phyloP scores from a whole-genome alignment of 64 coral and sea anemone genomes.

The Porites australiensis region DNA sequence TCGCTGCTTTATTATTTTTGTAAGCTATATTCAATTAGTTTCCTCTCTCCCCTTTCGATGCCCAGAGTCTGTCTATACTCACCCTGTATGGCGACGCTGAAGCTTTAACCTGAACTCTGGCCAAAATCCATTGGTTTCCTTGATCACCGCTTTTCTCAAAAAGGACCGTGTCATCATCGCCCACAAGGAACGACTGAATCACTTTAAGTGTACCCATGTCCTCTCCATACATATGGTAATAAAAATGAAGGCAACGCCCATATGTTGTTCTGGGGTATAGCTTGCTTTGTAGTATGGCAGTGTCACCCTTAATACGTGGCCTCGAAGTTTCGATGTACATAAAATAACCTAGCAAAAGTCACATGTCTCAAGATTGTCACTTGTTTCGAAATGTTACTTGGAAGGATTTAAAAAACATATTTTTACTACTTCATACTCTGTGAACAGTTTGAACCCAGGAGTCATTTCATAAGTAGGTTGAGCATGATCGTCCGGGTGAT shows the following conservation, averaged over 20 bases:
- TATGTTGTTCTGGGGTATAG: neutral
- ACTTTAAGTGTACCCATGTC: slow-evolving; percentile 55
- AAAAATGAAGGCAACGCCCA: slow-evolving; percentile 79
- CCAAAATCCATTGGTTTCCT: slow-evolving; percentile 65
- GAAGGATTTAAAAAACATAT: too few relatives aligned
- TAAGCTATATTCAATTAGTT: too few relatives aligned
- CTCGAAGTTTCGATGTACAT: slow-evolving; percentile 83
- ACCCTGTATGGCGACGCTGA: neutral
- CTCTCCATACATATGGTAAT: slow-evolving; percentile 85
- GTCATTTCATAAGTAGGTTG: too few relatives aligned
- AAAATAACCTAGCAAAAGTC: slow-evolving; percentile 87
- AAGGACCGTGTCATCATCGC: neutral
- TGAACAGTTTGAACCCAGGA: too few relatives aligned
- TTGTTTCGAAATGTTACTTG: too few relatives aligned
- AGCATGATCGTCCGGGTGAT: too few relatives aligned
- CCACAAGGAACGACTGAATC: neutral
- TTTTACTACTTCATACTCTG: too few relatives aligned
- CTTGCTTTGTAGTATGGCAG: slow-evolving; percentile 66
- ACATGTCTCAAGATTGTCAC: too few relatives aligned
- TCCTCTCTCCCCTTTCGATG: too few relatives aligned
- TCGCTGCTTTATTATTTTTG: too few relatives aligned
- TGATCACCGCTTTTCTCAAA: slow-evolving; percentile 26
- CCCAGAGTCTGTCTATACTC: too few relatives aligned
- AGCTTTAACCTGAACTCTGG: slow-evolving; percentile 31
- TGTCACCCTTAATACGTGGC: slow-evolving; percentile 42